Conservation (phyloP, 1,140 invertebrate genomes). For the Bombus waltoni region DNA sequence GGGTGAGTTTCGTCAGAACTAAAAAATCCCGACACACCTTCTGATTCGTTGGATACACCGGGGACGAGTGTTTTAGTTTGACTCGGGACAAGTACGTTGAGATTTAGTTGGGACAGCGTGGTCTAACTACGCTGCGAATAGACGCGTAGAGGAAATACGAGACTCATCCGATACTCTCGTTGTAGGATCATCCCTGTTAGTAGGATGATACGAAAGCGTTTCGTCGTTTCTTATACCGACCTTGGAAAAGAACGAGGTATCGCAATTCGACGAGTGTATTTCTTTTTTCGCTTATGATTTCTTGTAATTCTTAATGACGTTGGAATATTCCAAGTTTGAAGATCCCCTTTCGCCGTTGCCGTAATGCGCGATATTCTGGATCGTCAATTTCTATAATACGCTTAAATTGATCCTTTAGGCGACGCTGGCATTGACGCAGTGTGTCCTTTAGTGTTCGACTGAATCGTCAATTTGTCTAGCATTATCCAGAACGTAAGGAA, state of each 20-base stretch:
- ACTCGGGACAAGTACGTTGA: background rate
- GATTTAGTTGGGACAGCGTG: too few species aligned
- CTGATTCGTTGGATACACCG: background rate
- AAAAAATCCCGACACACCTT: background rate
- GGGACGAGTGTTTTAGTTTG: background rate
- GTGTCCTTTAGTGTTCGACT: conserved; percentile 80
- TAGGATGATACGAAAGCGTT: too few species aligned
- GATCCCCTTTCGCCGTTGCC: background rate
- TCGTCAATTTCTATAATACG: conserved; percentile 66
- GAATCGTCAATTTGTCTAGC: conserved; percentile 83
- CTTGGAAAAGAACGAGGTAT: too few species aligned
- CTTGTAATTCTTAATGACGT: background rate
- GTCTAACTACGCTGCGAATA: too few species aligned
- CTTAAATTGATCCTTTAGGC: conserved; percentile 69
- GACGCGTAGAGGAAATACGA: too few species aligned
- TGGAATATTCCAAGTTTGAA: background rate
- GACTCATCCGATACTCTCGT: too few species aligned
- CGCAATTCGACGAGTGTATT: background rate
- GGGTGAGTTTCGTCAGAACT: background rate
- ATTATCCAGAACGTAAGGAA: conserved; percentile 77
- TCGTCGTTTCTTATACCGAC: too few species aligned
- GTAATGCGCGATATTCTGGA: conserved; percentile 32
- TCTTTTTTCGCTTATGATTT: background rate
- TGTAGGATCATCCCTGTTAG: too few species aligned
- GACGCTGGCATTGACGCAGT: conserved; percentile 64